phyloP scores from a whole-genome alignment of 1,140 invertebrate genomes.

The Drosophila busckii region DNA sequence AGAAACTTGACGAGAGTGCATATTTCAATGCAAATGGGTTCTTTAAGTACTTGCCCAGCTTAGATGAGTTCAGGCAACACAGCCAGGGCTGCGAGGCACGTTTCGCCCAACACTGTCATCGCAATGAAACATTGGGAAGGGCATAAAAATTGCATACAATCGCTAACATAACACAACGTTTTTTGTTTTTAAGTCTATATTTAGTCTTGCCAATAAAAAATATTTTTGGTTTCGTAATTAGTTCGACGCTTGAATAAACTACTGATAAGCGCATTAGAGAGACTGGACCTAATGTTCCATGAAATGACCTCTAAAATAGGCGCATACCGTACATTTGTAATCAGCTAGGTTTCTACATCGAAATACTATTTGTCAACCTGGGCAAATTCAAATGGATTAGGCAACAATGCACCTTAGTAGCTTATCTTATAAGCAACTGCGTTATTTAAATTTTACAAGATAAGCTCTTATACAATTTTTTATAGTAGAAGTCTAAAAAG shows the following conservation, averaged over 20 bases:
- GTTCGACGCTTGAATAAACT: slow-evolving; percentile 14
- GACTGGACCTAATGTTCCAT: slow-evolving; percentile 49
- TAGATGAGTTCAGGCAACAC: slow-evolving; percentile 82
- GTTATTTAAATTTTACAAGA: too few species aligned
- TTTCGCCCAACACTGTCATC: slow-evolving; percentile 80
- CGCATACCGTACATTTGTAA: too few species aligned
- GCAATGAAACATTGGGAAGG: slow-evolving; percentile 25
- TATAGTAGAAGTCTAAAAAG: too few species aligned
- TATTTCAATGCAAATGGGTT: slow-evolving; percentile 74
- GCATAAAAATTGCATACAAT: not conserved
- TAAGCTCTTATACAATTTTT: too few species aligned
- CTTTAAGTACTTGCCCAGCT: slow-evolving; percentile 83
- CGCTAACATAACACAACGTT: not conserved
- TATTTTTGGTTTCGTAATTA: slow-evolving; percentile 33
- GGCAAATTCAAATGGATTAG: too few species aligned
- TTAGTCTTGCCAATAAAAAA: slow-evolving; percentile 37
- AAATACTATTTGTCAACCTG: too few species aligned
- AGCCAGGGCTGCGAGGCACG: slow-evolving; percentile 84
- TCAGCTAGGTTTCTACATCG: too few species aligned
- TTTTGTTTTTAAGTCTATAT: slow-evolving; percentile 7
- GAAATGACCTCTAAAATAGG: slow-evolving; percentile 68
- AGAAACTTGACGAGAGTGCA: slow-evolving; percentile 50
- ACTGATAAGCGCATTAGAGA: slow-evolving; percentile 33
- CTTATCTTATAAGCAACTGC: too few species aligned
- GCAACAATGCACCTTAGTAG: too few species aligned